Conservation (phyloP, 2,113 vertebrate genomes). For the Lontra canadensis region DNA sequence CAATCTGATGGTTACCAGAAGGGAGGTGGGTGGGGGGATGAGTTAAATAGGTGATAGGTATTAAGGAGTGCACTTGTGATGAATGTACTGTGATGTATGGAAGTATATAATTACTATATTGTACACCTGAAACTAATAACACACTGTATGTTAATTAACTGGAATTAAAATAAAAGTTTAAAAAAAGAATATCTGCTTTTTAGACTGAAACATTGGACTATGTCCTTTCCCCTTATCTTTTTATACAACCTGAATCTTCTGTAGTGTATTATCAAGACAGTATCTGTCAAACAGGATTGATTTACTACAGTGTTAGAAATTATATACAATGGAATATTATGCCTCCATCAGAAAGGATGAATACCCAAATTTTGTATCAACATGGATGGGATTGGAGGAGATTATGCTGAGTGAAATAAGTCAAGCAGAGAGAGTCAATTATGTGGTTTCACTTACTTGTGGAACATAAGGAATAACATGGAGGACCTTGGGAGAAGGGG, state of each 20-base stretch:
- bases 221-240: background rate
- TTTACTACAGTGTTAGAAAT: background rate
- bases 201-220: background rate
- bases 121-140: background rate
- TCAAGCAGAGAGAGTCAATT: no score
- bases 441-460: no score
- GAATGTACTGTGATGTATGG: background rate
- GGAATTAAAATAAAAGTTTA: background rate
- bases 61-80: background rate
- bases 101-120: background rate
- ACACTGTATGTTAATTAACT: background rate
- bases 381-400: no score
- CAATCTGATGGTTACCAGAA: no score
- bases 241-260: background rate
- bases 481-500: no score
- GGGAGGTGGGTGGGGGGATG: no score
- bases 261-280: background rate
- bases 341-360: no score
- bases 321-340: background rate
- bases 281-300: background rate
- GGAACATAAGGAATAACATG: no score
- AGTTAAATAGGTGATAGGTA: background rate
- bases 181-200: conserved; percentile 2
- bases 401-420: no score
- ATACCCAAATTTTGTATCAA: no score